Evolutionary conservation across 2,888 invertebrate species (phyloP).

Genomic region (Trilocha varians): DNA sequence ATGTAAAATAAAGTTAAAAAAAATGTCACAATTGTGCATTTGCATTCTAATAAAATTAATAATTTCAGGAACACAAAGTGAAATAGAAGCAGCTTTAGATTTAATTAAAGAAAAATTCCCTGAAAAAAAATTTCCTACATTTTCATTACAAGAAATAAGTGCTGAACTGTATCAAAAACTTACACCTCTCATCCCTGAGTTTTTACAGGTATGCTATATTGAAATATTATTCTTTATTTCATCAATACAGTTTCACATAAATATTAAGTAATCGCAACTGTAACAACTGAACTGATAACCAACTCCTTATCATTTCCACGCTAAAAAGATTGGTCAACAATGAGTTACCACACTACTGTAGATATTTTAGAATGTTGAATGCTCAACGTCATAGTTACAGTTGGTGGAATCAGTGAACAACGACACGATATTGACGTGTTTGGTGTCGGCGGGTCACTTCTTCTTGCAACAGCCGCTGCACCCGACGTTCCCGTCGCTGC

Average conservation of each 20-base stretch:
- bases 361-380: slow-evolving; percentile 22
- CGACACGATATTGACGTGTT: slow-evolving; percentile 91
- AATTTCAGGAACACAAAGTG: slow-evolving; percentile 77
- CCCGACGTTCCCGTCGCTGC: slow-evolving; percentile 90
- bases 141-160: slow-evolving; percentile 78
- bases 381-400: slow-evolving; percentile 68
- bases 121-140: slow-evolving; percentile 82
- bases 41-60: background rate
- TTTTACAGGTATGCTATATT: slow-evolving; percentile 65
- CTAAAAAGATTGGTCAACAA: background rate
- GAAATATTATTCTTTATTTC: background rate
- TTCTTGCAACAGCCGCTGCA: slow-evolving; percentile 97
- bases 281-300: background rate
- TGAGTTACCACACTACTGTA: background rate
- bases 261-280: background rate
- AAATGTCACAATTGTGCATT: background rate
- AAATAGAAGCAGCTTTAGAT: slow-evolving; percentile 86
- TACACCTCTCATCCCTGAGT: slow-evolving; percentile 68
- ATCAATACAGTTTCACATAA: background rate
- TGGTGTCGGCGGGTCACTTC: slow-evolving; percentile 89
- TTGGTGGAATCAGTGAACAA: slow-evolving; percentile 94
- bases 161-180: slow-evolving; percentile 66
- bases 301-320: background rate
- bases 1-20: background rate
- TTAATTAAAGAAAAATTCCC: slow-evolving; percentile 92